Evolutionary conservation across 2,888 invertebrate genomes (phyloP), one percentile per base, ranked within the genome.

Genomic region (Nomada ruficornis): DNA sequence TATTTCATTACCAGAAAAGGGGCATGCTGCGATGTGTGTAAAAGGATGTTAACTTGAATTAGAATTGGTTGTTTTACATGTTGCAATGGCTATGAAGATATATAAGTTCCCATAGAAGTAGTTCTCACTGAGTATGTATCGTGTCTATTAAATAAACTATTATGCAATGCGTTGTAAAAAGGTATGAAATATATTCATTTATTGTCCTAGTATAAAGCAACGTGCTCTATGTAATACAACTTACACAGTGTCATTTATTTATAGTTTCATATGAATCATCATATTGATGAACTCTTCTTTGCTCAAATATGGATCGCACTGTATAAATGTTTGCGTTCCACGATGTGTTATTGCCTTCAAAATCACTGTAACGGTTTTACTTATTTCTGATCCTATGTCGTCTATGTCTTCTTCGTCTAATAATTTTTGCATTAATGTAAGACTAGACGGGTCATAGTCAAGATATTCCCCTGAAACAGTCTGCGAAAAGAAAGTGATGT

Each of bases 241-340:
- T 11, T 11, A n/a, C n/a, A 62, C 11, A 57, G 15, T 36, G n/a
- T 11, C 18, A 4, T 78, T 63, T 57, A 10, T 15, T 85, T 57
- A 86, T 62, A 79, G 64, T 75, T 77, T 87, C 13, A 76, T 84
- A 60, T 83, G 83, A 60, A 87, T 76, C 36, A 91, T 78, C 74
- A 85, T 88, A 59, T 87, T 70, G 42, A 91, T 79, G 59, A 91
- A 91, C 18, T 88, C 86, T 23, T 86, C 74, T 74, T 88, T 86
- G 23, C 83, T 73, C n/a, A 77, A 55, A 52, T 77, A 64, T 18
- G 88, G 88, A 26, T 86, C 57, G 54, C 90, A 91, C 18, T 86
- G 87, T 82, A 91, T 89, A n/a, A 74, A 47, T 13, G 91, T 91
- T 64, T 91, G 91, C 7, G 89, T 90, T 57, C 91, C 91, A 67